Evolutionary conservation across 2,888 invertebrate species (phyloP).

Genomic region (Tetropium fuscum): DNA sequence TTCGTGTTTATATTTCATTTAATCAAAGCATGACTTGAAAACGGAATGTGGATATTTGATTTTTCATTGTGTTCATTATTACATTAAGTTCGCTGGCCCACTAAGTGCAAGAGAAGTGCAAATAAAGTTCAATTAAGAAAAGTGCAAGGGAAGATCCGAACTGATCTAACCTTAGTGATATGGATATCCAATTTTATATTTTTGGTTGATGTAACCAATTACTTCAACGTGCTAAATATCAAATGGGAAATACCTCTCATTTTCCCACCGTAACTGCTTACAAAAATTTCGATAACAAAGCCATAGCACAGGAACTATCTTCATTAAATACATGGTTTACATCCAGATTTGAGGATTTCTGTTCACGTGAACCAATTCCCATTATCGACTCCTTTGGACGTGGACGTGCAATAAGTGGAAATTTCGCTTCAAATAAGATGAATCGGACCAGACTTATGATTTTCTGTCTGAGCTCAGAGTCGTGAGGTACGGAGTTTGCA

Average conservation of each 20-base stretch:
- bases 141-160: neutral
- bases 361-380: constrained; percentile 26
- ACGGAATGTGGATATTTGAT: neutral
- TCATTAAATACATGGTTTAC: constrained; percentile 35
- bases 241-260: neutral
- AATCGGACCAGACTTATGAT: constrained; percentile 32
- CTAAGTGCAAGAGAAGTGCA: neutral
- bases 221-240: neutral
- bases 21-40: neutral
- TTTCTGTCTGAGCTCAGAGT: constrained; percentile 20
- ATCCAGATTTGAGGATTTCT: constrained; percentile 32
- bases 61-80: neutral
- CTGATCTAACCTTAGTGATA: neutral
- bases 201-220: neutral
- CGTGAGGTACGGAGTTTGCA: constrained; percentile 29
- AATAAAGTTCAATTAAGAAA: neutral
- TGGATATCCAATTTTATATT: neutral
- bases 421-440: constrained; percentile 13
- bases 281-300: neutral
- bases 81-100: neutral
- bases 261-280: no score
- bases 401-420: constrained; percentile 38
- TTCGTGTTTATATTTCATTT: no score
- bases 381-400: constrained; percentile 35
- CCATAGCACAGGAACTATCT: constrained; percentile 21